Base-by-base conservation (phyloP, 1,140 invertebrate genomes). In the Calosoma granatense region DNA sequence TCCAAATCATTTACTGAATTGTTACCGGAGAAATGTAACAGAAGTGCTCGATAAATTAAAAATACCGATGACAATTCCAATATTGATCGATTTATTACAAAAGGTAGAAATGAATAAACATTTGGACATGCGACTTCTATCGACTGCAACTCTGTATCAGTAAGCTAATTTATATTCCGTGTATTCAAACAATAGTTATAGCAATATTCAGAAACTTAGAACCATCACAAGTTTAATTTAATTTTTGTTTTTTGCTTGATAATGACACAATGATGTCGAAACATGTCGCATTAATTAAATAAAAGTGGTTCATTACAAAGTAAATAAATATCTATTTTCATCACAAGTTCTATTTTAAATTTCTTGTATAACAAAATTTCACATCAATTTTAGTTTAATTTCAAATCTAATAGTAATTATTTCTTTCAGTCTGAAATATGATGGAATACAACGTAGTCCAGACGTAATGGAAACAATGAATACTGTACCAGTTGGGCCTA, bases 381-480 rank as follows among this genome's bases (percentile, higher is more conserved):
- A 15, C 20, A 20, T 43, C 23, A 59, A 55, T 20, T 51, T 22
- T 53, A 4, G 22, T 21, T n/a, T n/a, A n/a, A n/a, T n/a, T n/a
- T n/a, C n/a, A n/a, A n/a, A n/a, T n/a, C n/a, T n/a, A n/a, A n/a
- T n/a, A n/a, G n/a, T n/a, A n/a, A n/a, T n/a, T n/a, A n/a, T n/a
- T n/a, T n/a, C n/a, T n/a, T n/a, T n/a, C n/a, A n/a, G n/a, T n/a
- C n/a, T 81, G 53, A 76, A 81, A 36, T 71, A 83, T 22, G 83
- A 85, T 67, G 83, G 83, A 1, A 77, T 86, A 54, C 73, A 79
- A 65, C 65, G 73, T 56, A 70, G 76, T 17, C 65, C 70, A 2
- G 68, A 72, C 22, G 58, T 72, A 1, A 61, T 72, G 20, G 70
- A 76, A 61, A 73, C 70, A 2, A 72, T 77, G 14, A 71, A 74